These are phyloP conservation scores for Arge pagana DNA, from an alignment of 2,888 invertebrate species.

Conservation along the genomic window DNA sequence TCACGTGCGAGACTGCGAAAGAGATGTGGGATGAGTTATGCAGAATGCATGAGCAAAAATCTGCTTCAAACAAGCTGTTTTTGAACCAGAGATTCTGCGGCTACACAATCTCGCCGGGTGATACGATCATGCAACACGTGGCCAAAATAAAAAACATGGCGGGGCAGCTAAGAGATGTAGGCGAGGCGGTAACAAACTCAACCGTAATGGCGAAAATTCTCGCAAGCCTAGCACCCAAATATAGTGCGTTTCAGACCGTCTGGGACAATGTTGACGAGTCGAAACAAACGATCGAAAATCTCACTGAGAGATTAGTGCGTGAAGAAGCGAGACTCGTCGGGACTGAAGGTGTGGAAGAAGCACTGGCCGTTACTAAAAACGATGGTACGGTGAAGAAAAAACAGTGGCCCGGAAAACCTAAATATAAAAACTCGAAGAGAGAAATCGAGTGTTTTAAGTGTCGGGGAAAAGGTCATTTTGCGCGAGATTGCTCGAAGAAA, in stretches of 20 bases:
- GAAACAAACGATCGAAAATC: slow-evolving; percentile 25
- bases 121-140: slow-evolving; percentile 18
- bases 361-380: slow-evolving; percentile 15
- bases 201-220: slow-evolving; percentile 27
- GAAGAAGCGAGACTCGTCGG: slow-evolving; percentile 23
- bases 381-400: neutral
- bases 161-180: slow-evolving; percentile 7
- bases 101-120: neutral
- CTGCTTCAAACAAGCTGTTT: neutral
- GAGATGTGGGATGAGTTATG: slow-evolving; percentile 29
- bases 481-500: slow-evolving; percentile 25
- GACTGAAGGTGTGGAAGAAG: slow-evolving; percentile 7
- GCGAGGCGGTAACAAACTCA: slow-evolving; percentile 19
- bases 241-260: slow-evolving; percentile 19
- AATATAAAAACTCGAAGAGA: slow-evolving; percentile 21
- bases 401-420: neutral
- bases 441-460: slow-evolving; percentile 27
- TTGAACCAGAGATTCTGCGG: slow-evolving; percentile 10
- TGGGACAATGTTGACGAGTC: slow-evolving; percentile 25
- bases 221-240: slow-evolving; percentile 22
- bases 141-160: slow-evolving; percentile 7
- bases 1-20: slow-evolving; percentile 26
- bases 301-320: slow-evolving; percentile 30
- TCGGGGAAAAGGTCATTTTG: slow-evolving; percentile 27
- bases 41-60: slow-evolving; percentile 28